Evolutionary conservation across 2,797 vertebrate species (phyloP), one percentile per base, ranked within the genome.

Genomic region (Coregonus ussuriensis): DNA sequence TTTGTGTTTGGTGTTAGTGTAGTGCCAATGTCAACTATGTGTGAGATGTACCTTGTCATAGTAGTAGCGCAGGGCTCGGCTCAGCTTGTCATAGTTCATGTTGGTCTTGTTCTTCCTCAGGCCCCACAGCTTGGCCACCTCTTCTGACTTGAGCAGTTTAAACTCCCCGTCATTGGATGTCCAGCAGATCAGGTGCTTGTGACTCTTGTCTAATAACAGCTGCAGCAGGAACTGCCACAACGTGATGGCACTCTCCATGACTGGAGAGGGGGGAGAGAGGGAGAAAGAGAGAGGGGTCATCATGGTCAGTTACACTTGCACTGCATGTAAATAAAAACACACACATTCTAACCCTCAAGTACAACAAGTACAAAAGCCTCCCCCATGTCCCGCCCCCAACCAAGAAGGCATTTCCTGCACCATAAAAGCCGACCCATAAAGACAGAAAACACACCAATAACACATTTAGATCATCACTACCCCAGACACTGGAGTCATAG

Each of bases 161-260:
- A 99, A 99, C 91, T 99, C 97, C 16, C 98, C 97, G 79, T 99
- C 97, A 0, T 96, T 96, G 71, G 97, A 98, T 0, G 97, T 99
- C 98, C 98, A 99, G 92, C 97, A 98, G 93, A 99, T 99, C 86
- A 99, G 93, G 80, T 98, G 97, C 81, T 98, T 97, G 69, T 98
- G 97, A 76, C 96, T 99, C 90, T 97, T 96, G 92, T 99, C 97
- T 63, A 98, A 93, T 87, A 99, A 94, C 89, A 99, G 93, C 93
- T 99, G 98, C 92, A 99, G 96, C 90, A 99, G 96, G 94, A 99
- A 99, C 96, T 99, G 98, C 97, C 98, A 98, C 92, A 99, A 94
- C 1, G 97, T 99, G 93, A 98, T 98, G 90, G 97, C 96, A 92
- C 97, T 99, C 96, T 99, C 98, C 97, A 98, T 99, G 91, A 93